Base-by-base conservation (phyloP, 1,140 invertebrate genomes). In the Elymnias hypermnestra region DNA sequence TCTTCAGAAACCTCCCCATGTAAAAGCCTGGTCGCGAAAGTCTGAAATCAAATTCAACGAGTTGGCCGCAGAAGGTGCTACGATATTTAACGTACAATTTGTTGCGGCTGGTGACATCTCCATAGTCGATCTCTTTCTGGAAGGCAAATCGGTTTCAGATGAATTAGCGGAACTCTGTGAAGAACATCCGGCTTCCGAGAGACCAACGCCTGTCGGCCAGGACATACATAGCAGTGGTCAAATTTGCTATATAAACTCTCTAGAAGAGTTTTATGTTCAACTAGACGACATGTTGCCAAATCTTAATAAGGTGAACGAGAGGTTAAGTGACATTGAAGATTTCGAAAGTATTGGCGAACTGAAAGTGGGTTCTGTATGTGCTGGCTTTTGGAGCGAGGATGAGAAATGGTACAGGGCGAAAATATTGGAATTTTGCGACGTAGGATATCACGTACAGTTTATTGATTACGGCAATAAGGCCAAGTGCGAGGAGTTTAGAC, bases 391-490 rank as follows among this genome's bases (percentile, higher is more conserved):
- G 64, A 78, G 87, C 0, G 89, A 91, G 12, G 91, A 92, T 51
- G 79, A 86, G 12, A 72, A 87, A 5, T 94, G 89, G 87, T 93
- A 93, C 52, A 83, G 92, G 35, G 90, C 90, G 2, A 75, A 83
- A 44, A 86, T 88, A 21, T 58, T 88, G 39, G 75, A 85, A 45
- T 81, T 83, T 26, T 74, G 75, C 8, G 89, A 91, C 10, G 66
- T 72, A 1, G 90, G 87, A 2, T 88, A 85, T 22, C 89, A 91
- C 63, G 91, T 93, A 1, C 70, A 90, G 12, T 93, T 92, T 58
- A 89, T 93, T 41, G 93, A 94, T 74, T 94, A 92, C 60, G 93
- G 92, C 13, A 93, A 93, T 69, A 90, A 89, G 5, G 88, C 90
- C 18, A 84, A 88, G 26, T 88, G 88, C 8, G 83, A 84, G 19